Evolutionary conservation across 2,888 invertebrate species (phyloP).

Genomic region (Xestobium rufovillosum): DNA sequence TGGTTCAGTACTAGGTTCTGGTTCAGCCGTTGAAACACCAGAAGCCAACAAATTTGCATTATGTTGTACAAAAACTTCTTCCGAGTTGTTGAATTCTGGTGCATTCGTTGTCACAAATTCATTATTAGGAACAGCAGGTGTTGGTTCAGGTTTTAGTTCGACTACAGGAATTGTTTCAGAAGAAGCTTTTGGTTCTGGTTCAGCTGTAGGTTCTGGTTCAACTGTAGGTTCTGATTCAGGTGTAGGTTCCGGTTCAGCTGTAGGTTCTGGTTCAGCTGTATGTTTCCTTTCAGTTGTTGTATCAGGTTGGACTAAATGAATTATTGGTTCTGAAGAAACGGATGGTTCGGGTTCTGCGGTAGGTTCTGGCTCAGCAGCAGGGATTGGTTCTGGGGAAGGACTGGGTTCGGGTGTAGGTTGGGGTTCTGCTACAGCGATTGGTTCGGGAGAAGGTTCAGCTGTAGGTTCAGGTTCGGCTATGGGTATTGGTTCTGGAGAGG

Average conservation of each 20-base stretch:
- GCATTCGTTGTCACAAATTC: no score
- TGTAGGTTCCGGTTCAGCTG: slow-evolving; percentile 31
- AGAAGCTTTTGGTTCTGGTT: slow-evolving; percentile 30
- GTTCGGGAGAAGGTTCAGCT: slow-evolving; percentile 26
- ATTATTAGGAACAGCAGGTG: slow-evolving; percentile 4
- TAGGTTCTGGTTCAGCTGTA: slow-evolving; percentile 23
- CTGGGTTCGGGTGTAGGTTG: slow-evolving; percentile 33
- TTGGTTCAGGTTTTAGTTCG: slow-evolving; percentile 20
- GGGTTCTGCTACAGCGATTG: slow-evolving; percentile 29
- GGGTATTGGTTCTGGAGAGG: slow-evolving; percentile 14
- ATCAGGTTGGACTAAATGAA: no score
- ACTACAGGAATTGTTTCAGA: no score
- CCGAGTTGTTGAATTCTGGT: no score
- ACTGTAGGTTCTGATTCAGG: slow-evolving; percentile 26
- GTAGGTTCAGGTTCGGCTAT: slow-evolving; percentile 28
- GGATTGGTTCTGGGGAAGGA: slow-evolving; percentile 3
- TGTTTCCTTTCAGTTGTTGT: slow-evolving; percentile 28
- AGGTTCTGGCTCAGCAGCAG: slow-evolving; percentile 35
- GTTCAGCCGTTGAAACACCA: slow-evolving; percentile 12
- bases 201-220: slow-evolving; percentile 25
- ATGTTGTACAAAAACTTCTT: no score
- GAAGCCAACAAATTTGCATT: no score
- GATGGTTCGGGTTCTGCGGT: slow-evolving; percentile 18
- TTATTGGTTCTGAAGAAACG: slow-evolving; percentile 1
- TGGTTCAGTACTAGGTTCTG: slow-evolving; percentile 22